Conservation (phyloP, 2,797 vertebrate species). For the Gastrophryne carolinensis region DNA sequence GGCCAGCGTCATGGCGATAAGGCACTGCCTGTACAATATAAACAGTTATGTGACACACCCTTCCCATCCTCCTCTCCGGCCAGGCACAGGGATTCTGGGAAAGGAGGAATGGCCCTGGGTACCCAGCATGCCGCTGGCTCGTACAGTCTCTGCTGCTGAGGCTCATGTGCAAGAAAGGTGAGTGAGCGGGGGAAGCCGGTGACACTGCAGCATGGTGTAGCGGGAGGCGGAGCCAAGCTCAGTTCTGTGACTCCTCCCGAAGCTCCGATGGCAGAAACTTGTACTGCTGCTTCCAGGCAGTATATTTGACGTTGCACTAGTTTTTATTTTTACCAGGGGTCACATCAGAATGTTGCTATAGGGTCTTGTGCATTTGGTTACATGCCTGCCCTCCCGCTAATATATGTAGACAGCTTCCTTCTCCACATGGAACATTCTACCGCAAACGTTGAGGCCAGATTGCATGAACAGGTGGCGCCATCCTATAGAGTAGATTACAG, state of each 20-base stretch:
- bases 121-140: background rate
- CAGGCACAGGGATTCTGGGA: conserved; percentile 10
- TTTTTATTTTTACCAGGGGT: too few species aligned
- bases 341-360: too few species aligned
- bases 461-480: too few species aligned
- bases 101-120: conserved; percentile 41
- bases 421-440: too few species aligned
- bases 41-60: conserved; percentile 41
- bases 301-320: too few species aligned
- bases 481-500: too few species aligned
- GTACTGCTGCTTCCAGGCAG: conserved; percentile 98
- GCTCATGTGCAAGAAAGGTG: background rate
- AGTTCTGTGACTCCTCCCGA: conserved; percentile 85
- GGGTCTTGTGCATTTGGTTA: too few species aligned
- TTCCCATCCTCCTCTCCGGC: conserved; percentile 12
- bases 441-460: too few species aligned
- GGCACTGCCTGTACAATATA: conserved; percentile 53
- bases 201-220: conserved; percentile 47
- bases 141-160: background rate
- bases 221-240: conserved; percentile 45
- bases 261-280: conserved; percentile 95
- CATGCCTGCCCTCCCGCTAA: too few species aligned
- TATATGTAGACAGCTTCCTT: too few species aligned
- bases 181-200: conserved; percentile 61
- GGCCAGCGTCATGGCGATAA: conserved; percentile 44